Evolutionary conservation across 1,140 invertebrate genomes (phyloP).

Genomic region (Ostrea denselamellosa): DNA sequence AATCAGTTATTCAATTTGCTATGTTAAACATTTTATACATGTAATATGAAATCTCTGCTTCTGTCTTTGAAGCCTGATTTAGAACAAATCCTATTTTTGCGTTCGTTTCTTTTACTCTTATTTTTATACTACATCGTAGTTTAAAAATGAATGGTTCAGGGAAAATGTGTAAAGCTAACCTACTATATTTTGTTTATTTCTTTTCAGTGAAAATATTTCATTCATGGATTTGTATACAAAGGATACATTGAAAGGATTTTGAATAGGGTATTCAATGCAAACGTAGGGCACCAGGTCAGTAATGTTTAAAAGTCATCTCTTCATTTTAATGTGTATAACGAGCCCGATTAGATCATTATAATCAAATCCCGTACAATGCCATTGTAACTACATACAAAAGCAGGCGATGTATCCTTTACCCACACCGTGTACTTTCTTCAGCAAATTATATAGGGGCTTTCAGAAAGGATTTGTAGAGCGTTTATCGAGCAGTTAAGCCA

Average conservation of each 20-base stretch:
- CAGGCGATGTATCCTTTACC: constrained; percentile 22
- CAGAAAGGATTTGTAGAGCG: constrained; percentile 20
- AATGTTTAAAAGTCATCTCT: constrained; percentile 40
- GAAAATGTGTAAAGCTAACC: constrained; percentile 22
- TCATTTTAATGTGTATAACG: constrained; percentile 40
- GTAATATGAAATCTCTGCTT: too few relatives aligned
- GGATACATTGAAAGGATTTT: constrained; percentile 34
- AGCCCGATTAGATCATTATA: constrained; percentile 39
- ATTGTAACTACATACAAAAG: constrained; percentile 36
- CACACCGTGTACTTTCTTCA: constrained; percentile 22
- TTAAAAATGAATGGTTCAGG: constrained; percentile 3
- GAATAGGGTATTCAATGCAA: constrained; percentile 34
- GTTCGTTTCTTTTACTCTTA: too few relatives aligned
- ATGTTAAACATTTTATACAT: too few relatives aligned
- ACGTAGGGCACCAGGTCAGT: background rate
- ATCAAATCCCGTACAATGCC: constrained; percentile 35
- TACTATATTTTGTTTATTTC: constrained; percentile 37
- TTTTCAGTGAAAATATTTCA: constrained; percentile 40
- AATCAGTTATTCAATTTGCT: too few relatives aligned
- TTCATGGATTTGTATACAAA: constrained; percentile 38
- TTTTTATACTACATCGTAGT: too few relatives aligned
- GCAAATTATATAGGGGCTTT: constrained; percentile 38
- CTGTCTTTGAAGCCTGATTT: too few relatives aligned
- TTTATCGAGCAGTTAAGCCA: constrained; percentile 37
- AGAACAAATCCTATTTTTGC: too few relatives aligned